Evolutionary conservation across 2,888 invertebrate genomes (phyloP).

Genomic region (Lumbricus terrestris): DNA sequence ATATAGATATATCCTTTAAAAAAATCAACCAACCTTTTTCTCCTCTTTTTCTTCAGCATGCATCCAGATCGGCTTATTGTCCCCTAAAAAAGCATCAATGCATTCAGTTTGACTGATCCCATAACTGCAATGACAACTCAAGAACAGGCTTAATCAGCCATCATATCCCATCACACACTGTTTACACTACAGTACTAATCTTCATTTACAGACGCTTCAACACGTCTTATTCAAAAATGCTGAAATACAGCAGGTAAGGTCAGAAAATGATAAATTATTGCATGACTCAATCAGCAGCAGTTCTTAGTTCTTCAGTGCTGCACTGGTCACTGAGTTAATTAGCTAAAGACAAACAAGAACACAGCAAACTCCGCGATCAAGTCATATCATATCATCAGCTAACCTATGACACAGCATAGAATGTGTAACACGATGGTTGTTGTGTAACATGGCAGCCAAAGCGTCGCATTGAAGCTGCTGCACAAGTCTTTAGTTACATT

Average conservation of each 20-base stretch:
- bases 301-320: no score
- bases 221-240: not conserved
- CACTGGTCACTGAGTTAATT: no score
- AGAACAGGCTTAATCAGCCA: not conserved
- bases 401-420: no score
- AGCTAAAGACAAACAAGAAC: no score
- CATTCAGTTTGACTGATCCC: not conserved
- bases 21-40: slow-evolving; percentile 70
- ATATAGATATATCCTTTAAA: not conserved
- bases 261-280: no score
- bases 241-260: not conserved
- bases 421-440: no score
- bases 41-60: slow-evolving; percentile 98
- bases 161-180: not conserved
- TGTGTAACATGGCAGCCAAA: no score
- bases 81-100: slow-evolving; percentile 65
- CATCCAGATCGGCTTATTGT: slow-evolving; percentile 95
- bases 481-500: not conserved
- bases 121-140: not conserved
- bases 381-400: no score
- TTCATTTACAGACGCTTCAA: not conserved
- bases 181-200: not conserved
- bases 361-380: no score
- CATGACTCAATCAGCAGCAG: no score
- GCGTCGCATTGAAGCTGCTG: not conserved